Percentiles rank a stretch among this genome's conserved stretches.
phyloP scores from a whole-genome alignment of 2,113 vertebrate genomes.

The Sakesphorus luctuosus region DNA sequence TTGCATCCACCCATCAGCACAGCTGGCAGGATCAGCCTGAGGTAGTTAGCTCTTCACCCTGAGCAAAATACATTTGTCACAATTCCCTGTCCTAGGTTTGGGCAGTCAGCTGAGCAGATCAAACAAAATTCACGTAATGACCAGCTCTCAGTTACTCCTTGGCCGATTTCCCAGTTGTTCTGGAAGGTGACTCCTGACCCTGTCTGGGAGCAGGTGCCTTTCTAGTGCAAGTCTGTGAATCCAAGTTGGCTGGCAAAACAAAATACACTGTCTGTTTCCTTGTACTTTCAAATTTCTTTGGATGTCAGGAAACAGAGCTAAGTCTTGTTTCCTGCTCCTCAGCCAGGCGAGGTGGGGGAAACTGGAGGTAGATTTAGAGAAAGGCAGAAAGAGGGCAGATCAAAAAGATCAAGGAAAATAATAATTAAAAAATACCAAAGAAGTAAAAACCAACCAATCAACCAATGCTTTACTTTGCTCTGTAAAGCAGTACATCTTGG shows the following conservation, averaged over 20 bases:
- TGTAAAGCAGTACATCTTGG: neutral
- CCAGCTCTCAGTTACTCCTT: neutral
- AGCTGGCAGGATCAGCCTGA: neutral
- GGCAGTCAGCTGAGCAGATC: neutral
- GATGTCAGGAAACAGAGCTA: constrained; percentile 49
- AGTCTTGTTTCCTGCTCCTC: constrained; percentile 39
- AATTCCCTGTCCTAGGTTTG: neutral
- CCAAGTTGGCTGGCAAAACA: neutral
- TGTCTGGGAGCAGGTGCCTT: constrained; percentile 25
- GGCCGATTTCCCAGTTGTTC: neutral
- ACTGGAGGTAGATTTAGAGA: neutral
- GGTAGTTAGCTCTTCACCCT: neutral
- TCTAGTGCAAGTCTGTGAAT: neutral
- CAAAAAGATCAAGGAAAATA: constrained; percentile 29
- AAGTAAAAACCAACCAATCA: neutral
- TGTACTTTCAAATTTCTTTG: neutral
- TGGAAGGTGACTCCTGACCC: neutral
- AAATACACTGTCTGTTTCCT: neutral
- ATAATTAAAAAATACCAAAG: neutral
- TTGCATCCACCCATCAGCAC: neutral
- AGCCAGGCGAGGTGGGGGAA: neutral
- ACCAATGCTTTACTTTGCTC: neutral
- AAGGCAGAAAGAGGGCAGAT: constrained; percentile 29
- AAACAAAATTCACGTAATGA: neutral
- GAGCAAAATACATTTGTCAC: neutral